Conservation (phyloP, 1,140 invertebrate species). For the Drosophila santomea region DNA sequence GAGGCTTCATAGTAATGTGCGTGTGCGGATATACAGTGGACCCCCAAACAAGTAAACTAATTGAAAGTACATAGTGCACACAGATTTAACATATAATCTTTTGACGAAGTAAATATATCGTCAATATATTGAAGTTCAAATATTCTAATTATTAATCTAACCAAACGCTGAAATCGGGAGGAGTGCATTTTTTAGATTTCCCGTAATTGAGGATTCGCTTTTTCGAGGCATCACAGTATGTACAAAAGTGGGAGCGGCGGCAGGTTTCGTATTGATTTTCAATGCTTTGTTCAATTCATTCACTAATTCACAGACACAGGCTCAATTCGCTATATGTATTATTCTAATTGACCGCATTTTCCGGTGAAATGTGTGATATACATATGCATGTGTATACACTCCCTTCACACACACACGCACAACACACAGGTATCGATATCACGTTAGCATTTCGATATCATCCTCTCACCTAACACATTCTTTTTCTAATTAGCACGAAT, state of each 20-base stretch:
- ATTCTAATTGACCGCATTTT: slow-evolving; percentile 74
- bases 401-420: slow-evolving; percentile 27
- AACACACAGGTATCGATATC: slow-evolving; percentile 25
- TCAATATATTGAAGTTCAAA: too few species aligned
- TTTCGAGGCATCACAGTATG: background rate
- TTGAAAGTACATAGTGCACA: background rate
- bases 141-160: too few species aligned
- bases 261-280: slow-evolving; percentile 81
- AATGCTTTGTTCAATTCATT: slow-evolving; percentile 80
- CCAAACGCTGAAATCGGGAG: too few species aligned
- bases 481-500: slow-evolving; percentile 78
- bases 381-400: slow-evolving; percentile 11
- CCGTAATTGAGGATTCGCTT: background rate
- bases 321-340: slow-evolving; percentile 20
- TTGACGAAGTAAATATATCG: too few species aligned
- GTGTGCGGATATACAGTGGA: slow-evolving; percentile 38
- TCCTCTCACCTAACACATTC: slow-evolving; percentile 62
- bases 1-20: slow-evolving; percentile 21
- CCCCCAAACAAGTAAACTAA: background rate
- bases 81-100: too few species aligned
- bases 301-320: slow-evolving; percentile 61
- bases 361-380: slow-evolving; percentile 35
- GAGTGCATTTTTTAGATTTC: too few species aligned
- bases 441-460: slow-evolving; percentile 59
- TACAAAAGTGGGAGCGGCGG: slow-evolving; percentile 70